Percentiles rank a stretch among this genome's conserved stretches.
Evolutionary conservation across 2,113 vertebrate species (phyloP).

Genomic region (Lontra canadensis): DNA sequence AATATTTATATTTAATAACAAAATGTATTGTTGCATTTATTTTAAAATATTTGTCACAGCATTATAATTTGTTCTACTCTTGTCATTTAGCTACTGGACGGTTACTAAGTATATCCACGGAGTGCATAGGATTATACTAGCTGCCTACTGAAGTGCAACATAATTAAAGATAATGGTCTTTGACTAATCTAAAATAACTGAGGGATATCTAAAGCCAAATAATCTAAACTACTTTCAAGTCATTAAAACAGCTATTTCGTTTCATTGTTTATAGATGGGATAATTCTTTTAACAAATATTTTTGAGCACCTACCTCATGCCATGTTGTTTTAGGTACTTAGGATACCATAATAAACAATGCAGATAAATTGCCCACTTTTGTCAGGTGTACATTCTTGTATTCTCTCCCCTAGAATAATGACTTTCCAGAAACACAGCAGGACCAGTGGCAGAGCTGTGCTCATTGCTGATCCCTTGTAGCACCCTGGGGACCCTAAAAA

Average conservation of each 20-base stretch:
- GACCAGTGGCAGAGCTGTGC: not conserved
- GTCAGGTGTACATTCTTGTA: not conserved
- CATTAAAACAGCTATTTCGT: not conserved
- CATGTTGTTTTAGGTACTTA: not conserved
- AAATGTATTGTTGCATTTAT: not conserved
- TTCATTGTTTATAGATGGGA: not conserved
- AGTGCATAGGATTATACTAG: not conserved
- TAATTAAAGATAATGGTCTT: not conserved
- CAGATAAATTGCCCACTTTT: not conserved
- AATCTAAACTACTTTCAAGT: not conserved
- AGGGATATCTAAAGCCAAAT: conserved; percentile 8
- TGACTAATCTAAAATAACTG: not conserved
- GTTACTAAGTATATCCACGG: not conserved
- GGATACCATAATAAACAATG: not conserved
- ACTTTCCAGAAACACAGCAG: not conserved
- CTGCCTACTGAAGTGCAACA: not conserved
- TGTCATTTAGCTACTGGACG: not conserved
- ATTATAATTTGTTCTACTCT: conserved; percentile 18
- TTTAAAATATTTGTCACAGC: conserved; percentile 4
- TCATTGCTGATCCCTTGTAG: not conserved
- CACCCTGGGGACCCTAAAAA: not conserved
- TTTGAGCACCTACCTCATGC: not conserved
- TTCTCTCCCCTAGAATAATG: not conserved
- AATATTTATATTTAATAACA: no score
- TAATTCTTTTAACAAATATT: not conserved